Conservation (phyloP, 1,140 invertebrate species). For the Oscheius sp. region DNA sequence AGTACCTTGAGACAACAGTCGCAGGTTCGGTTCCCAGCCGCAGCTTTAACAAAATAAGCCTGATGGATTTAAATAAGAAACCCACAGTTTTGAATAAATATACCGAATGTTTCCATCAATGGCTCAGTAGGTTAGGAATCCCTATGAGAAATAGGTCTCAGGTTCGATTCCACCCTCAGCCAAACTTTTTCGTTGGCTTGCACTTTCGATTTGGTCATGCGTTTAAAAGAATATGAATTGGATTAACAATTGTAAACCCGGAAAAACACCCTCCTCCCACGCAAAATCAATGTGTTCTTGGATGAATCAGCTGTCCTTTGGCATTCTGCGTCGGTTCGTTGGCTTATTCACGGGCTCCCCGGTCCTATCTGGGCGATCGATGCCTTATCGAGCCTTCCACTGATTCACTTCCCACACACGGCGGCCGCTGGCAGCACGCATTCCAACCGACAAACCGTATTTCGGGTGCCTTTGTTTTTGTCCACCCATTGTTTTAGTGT, state of each 20-base stretch:
- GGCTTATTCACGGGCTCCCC: background rate
- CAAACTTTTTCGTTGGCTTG: background rate
- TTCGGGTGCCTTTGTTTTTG: background rate
- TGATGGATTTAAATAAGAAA: too few species aligned
- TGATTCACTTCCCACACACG: slow-evolving; percentile 13
- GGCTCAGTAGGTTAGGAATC: too few species aligned
- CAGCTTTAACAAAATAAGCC: too few species aligned
- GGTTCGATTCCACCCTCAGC: too few species aligned
- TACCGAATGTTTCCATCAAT: too few species aligned
- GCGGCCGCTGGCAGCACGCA: background rate
- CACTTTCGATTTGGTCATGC: background rate
- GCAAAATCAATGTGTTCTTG: background rate
- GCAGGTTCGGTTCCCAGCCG: too few species aligned
- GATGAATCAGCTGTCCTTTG: background rate
- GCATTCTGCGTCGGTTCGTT: background rate
- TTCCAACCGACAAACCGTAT: background rate
- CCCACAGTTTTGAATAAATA: too few species aligned
- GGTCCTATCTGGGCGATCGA: background rate
- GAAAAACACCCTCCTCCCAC: background rate
- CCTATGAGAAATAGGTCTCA: too few species aligned
- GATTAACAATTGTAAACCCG: too few species aligned
- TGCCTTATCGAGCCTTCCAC: slow-evolving; percentile 5
- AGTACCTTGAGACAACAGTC: too few species aligned
- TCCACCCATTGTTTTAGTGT: background rate
- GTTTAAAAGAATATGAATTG: too few species aligned